phyloP scores from a whole-genome alignment of 2,888 invertebrate species.

The Argyresthia albistria region DNA sequence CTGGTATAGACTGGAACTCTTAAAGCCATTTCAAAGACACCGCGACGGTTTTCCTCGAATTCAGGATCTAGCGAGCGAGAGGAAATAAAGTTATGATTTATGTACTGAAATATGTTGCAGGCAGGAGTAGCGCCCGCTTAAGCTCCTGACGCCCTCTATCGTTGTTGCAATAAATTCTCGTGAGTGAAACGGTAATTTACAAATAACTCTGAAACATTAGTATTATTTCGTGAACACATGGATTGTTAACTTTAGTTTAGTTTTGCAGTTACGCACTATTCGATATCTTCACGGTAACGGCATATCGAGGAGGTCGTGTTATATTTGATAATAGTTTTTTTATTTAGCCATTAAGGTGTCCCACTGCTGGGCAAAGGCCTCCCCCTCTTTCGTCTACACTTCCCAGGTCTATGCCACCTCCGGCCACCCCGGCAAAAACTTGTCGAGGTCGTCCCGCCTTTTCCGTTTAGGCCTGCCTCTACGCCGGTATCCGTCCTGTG shows the following conservation, averaged over 20 bases:
- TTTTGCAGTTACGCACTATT: not conserved
- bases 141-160: conserved; percentile 38
- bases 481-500: too few species aligned
- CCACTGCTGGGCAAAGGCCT: too few species aligned
- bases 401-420: too few species aligned
- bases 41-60: conserved; percentile 28
- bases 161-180: conserved; percentile 38
- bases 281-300: too few species aligned
- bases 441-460: too few species aligned
- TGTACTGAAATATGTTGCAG: conserved; percentile 63
- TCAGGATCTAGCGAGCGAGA: conserved; percentile 46
- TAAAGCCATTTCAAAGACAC: conserved; percentile 64
- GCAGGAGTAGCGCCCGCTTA: conserved; percentile 20
- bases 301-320: too few species aligned
- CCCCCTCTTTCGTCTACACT: too few species aligned
- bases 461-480: too few species aligned
- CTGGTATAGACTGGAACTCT: conserved; percentile 48
- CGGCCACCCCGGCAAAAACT: too few species aligned
- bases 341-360: too few species aligned
- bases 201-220: not conserved
- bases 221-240: not conserved
- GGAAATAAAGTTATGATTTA: conserved; percentile 72
- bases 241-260: not conserved
- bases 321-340: too few species aligned
- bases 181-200: conserved; percentile 1